Conservation (phyloP, 2,888 invertebrate genomes). For the Acronicta aceris region DNA sequence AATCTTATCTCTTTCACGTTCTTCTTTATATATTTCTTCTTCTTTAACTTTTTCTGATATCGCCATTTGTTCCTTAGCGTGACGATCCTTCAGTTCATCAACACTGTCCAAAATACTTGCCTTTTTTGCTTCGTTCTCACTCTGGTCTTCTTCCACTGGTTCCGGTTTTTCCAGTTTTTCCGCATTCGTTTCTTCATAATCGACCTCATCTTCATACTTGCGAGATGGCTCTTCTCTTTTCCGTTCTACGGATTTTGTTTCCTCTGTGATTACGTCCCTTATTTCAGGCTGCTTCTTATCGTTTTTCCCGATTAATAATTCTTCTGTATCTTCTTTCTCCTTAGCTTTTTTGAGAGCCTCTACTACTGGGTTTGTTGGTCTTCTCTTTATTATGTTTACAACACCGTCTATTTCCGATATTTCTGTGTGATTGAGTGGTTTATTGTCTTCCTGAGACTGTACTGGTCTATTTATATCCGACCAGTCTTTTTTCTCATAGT, state of each 20-base stretch:
- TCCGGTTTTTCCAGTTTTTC: conserved; percentile 64
- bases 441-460: conserved; percentile 45
- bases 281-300: conserved; percentile 11
- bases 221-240: conserved; percentile 6
- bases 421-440: conserved; percentile 61
- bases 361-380: conserved; percentile 55
- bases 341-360: conserved; percentile 53
- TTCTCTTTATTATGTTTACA: conserved; percentile 73
- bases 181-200: conserved; percentile 66
- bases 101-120: conserved; percentile 76
- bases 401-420: conserved; percentile 80
- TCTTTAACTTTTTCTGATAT: conserved; percentile 79
- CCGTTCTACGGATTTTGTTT: not conserved
- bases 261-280: not conserved
- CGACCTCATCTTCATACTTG: conserved; percentile 63
- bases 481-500: conserved; percentile 83
- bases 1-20: conserved; percentile 69
- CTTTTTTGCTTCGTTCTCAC: conserved; percentile 78
- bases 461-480: conserved; percentile 71
- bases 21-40: conserved; percentile 78
- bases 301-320: conserved; percentile 27
- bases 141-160: conserved; percentile 65
- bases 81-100: conserved; percentile 79
- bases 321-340: conserved; percentile 29
- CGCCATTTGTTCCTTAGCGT: conserved; percentile 76